Base-by-base conservation (phyloP, 2,113 vertebrate genomes). In the Protomyctophum bolini region DNA sequence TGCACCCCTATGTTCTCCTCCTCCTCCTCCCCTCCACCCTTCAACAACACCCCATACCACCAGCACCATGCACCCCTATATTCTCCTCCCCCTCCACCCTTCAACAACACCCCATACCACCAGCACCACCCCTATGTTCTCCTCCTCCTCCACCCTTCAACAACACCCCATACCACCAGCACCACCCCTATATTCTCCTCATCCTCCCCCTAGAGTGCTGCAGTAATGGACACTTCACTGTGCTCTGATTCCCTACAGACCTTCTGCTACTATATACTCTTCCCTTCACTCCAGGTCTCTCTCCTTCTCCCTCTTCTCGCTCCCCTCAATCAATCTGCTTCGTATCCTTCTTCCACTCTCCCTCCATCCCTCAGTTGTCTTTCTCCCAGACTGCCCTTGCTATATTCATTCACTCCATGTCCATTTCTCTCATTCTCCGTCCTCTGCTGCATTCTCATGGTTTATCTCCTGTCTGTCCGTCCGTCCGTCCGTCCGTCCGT, bases 191-290 rank as follows among this genome's bases (percentile, higher is more conserved):
- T 21, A 21, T 28, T 10, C 55, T 62, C 69, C 68, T 69, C 68
- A 82, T 75, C 52, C 54, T 61, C 71, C 66, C 72, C 62, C 33
- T 75, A 63, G 64, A 58, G 76, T 56, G 52, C 63, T 81, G 64
- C 66, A 73, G 75, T 74, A 66, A 63, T 61, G 80, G 75, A 84
- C 77, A 72, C 48, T 10, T 33, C 70, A 21, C 2, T 21, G 21
- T 80, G 57, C 57, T 83, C 76, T 83, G 76, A 82, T 88, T 75
- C 21, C 77, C 72, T 77, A 68, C 69, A 75, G 77, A 79, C 21
- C 21, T 21, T 21, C 21, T 21, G 21, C 21, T 21, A 21, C 21
- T 21, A n/a, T n/a, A n/a, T n/a, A 21, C 21, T 21, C 21, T 21
- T 21, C 21, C 21, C 21, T 21, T 21, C 21, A 21, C 21, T 21